These are phyloP conservation scores for Dendrolimus kikuchii DNA, from an alignment of 1,140 invertebrate genomes.

Conservation along the genomic window DNA sequence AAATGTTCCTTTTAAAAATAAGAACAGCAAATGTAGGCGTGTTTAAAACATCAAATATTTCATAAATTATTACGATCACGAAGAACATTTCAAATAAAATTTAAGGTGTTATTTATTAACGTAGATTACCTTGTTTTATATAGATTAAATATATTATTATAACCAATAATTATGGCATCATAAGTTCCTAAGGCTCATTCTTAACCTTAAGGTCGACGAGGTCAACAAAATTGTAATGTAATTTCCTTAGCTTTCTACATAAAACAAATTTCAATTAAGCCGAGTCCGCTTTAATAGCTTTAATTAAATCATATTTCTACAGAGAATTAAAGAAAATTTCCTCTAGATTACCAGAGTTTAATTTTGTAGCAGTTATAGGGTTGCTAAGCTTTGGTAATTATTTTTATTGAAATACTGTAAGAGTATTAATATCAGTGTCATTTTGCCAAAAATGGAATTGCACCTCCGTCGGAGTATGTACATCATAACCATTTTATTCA, in stretches of 20 bases:
- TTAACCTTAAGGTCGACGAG: slow-evolving; percentile 21
- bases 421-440: too few relatives aligned
- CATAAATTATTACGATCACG: too few relatives aligned
- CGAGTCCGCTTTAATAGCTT: slow-evolving; percentile 43
- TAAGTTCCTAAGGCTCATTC: slow-evolving; percentile 13
- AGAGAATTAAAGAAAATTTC: slow-evolving; percentile 32
- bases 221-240: slow-evolving; percentile 44
- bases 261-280: slow-evolving; percentile 60
- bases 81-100: too few relatives aligned
- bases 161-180: slow-evolving; percentile 6
- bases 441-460: too few relatives aligned
- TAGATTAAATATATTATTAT: not conserved
- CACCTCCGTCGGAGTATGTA: too few relatives aligned
- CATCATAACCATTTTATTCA: too few relatives aligned
- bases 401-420: too few relatives aligned
- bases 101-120: too few relatives aligned
- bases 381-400: slow-evolving; percentile 8
- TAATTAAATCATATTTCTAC: slow-evolving; percentile 59
- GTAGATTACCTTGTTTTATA: too few relatives aligned
- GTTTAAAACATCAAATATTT: too few relatives aligned
- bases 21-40: too few relatives aligned
- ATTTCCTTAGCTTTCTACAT: slow-evolving; percentile 32
- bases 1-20: too few relatives aligned
- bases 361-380: slow-evolving; percentile 18
- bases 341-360: slow-evolving; percentile 23